Conservation (phyloP, 2,797 vertebrate genomes). For the Oreonectes daqikongensis region DNA sequence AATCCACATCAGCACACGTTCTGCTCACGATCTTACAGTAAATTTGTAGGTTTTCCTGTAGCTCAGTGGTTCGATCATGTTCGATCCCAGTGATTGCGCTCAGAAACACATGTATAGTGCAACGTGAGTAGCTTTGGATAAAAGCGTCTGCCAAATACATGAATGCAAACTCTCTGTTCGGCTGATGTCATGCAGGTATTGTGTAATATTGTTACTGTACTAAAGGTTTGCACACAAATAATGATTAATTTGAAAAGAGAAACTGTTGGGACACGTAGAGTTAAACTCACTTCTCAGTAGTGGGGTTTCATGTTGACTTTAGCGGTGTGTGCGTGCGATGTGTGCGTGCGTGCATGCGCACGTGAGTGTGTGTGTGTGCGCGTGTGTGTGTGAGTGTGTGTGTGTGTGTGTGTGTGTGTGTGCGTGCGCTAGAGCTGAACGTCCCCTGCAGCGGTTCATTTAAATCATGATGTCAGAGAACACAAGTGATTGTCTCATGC, state of each 20-base stretch:
- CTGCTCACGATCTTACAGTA: no score
- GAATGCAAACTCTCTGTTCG: no score
- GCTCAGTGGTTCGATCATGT: no score
- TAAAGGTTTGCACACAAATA: not conserved
- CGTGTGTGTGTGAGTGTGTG: not conserved
- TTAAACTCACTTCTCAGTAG: not conserved
- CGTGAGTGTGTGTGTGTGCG: not conserved
- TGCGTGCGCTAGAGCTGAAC: not conserved
- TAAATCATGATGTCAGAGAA: not conserved
- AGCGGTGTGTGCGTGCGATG: no score
- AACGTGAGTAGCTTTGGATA: no score
- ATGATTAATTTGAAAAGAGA: not conserved
- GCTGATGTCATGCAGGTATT: no score
- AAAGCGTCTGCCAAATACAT: no score
- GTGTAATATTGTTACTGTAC: not conserved
- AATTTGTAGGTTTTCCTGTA: no score
- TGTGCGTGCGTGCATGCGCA: no score
- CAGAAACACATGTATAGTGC: no score
- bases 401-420: no score
- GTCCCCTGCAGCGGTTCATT: not conserved
- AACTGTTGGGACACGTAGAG: not conserved
- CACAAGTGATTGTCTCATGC: not conserved
- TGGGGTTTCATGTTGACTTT: not conserved
- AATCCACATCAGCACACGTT: not conserved
- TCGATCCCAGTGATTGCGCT: no score